Evolutionary conservation across 2,888 invertebrate species (phyloP).

Genomic region (Stenotaenia linearis): DNA sequence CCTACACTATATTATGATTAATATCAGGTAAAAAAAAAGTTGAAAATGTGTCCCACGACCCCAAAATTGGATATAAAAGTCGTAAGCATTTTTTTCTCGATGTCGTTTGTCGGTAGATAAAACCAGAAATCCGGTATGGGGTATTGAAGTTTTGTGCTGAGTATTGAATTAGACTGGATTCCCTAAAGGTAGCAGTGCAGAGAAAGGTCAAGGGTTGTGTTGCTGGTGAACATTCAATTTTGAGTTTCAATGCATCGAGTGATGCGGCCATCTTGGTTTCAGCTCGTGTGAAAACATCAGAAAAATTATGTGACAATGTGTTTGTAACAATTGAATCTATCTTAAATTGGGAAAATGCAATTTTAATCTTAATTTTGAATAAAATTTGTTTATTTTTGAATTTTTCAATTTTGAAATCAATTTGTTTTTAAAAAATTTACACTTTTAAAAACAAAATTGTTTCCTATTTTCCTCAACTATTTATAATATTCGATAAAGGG

Average conservation of each 20-base stretch:
- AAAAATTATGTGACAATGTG: no score
- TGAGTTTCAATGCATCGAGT: not conserved
- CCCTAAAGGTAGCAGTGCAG: not conserved
- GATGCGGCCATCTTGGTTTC: not conserved
- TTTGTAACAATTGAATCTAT: no score
- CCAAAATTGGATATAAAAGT: not conserved
- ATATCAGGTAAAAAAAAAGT: not conserved
- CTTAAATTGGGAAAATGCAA: no score
- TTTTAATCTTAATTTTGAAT: no score
- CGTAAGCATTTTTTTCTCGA: not conserved
- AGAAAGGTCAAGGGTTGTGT: not conserved
- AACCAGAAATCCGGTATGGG: not conserved
- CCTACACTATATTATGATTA: not conserved
- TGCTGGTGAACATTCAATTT: not conserved
- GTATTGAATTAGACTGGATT: not conserved
- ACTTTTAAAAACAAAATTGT: no score
- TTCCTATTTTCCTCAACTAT: no score
- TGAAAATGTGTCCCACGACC: not conserved
- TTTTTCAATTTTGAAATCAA: no score
- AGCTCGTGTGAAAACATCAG: not conserved
- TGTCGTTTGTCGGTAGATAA: not conserved
- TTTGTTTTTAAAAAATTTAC: no score
- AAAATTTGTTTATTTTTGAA: no score
- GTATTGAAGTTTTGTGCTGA: not conserved
- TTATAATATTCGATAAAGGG: no score